Evolutionary conservation across 2,797 vertebrate species (phyloP), one percentile per base, ranked within the genome.

Genomic region (Meda fulgida): DNA sequence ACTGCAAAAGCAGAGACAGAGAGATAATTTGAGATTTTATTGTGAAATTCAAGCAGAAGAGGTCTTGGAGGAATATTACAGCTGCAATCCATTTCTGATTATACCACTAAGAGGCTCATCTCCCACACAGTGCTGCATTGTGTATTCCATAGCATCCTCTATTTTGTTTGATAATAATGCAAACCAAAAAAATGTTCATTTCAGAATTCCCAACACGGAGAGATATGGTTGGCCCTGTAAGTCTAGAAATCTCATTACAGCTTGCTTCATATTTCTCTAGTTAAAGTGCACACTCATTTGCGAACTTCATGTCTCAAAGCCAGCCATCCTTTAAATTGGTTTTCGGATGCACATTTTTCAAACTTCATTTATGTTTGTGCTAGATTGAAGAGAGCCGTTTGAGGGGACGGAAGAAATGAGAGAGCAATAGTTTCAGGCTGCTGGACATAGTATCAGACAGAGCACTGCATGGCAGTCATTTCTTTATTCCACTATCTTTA

Each of bases 271-370:
- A 82, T 85, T 85, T 83, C 79, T 87, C 84, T 71, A 80, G 84
- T 34, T 51, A 79, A 53, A 85, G 75, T 81, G 66, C 80, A 88
- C 38, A 67, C 70, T 34, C 55, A 85, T 82, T 83, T 43, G 84
- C 86, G 31, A 72, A 69, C n/a, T 46, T 38, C 34, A 81, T 51
- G 43, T 90, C 63, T 85, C 80, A 89, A 88, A 91, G 89, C 84
- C 89, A 88, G 78, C 76, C 51, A 85, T 73, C 67, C 71, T 83
- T 71, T 72, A 90, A 89, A 89, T 90, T 87, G 87, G 48, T 89
- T 90, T 89, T 87, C 60, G 84, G 87, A 91, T 89, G 86, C 84
- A 87, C 86, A 88, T 80, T 82, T 92, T 83, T 89, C 84, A 80
- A 85, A 89, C 83, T 88, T 85, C 84, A 84, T 85, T 81, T 73